These are phyloP conservation scores for Scaptomyza polygonia DNA, from an alignment of 2,888 invertebrate genomes.

Conservation along the genomic window DNA sequence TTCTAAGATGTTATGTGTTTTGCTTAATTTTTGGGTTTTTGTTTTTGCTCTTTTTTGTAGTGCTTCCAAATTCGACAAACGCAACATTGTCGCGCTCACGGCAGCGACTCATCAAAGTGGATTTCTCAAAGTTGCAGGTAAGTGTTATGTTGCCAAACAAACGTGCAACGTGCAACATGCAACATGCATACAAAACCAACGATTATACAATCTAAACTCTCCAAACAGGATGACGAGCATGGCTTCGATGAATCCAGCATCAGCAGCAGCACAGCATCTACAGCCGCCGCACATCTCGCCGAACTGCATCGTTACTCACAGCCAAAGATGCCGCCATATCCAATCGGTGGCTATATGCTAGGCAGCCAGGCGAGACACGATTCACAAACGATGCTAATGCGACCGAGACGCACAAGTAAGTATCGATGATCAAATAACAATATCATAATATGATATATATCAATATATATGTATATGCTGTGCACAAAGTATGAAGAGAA, in stretches of 20 bases:
- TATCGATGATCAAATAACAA: constrained; percentile 44
- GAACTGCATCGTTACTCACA: constrained; percentile 80
- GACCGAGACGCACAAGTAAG: constrained; percentile 84
- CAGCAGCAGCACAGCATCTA: constrained; percentile 57
- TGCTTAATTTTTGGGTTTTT: constrained; percentile 9
- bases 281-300: constrained; percentile 58
- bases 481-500: constrained; percentile 53
- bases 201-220: constrained; percentile 9
- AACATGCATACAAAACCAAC: too few relatives aligned
- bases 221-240: constrained; percentile 74
- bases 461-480: constrained; percentile 18
- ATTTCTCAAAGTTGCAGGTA: constrained; percentile 91
- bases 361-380: constrained; percentile 58
- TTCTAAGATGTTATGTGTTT: constrained; percentile 20
- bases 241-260: constrained; percentile 76
- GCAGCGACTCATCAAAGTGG: constrained; percentile 92
- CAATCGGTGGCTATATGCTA: constrained; percentile 81
- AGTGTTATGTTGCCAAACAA: constrained; percentile 59
- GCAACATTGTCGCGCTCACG: constrained; percentile 81
- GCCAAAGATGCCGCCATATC: constrained; percentile 84
- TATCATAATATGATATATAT: too few relatives aligned
- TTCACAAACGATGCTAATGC: constrained; percentile 66
- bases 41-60: constrained; percentile 74
- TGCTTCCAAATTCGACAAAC: constrained; percentile 82
- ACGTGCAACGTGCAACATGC: constrained; percentile 3